phyloP scores from a whole-genome alignment of 1,140 invertebrate genomes.

The Episyrphus balteatus region DNA sequence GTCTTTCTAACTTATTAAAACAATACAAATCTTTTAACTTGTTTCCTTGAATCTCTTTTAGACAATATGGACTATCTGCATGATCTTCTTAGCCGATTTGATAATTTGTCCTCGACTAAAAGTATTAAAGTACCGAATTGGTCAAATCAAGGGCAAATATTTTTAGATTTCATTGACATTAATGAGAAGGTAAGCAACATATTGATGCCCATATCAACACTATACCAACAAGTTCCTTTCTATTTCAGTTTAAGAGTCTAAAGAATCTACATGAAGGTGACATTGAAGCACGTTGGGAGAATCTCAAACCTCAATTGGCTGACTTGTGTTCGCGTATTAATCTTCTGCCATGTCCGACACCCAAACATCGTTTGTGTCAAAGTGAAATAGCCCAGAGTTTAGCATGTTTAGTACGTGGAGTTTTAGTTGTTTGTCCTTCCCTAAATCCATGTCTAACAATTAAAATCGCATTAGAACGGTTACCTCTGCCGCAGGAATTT shows the following conservation, averaged over 20 bases:
- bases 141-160: slow-evolving; percentile 49
- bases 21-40: background rate
- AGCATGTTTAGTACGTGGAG: slow-evolving; percentile 23
- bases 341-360: slow-evolving; percentile 47
- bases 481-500: slow-evolving; percentile 36
- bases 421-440: slow-evolving; percentile 23
- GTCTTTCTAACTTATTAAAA: background rate
- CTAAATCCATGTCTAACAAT: slow-evolving; percentile 23
- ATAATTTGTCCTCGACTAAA: slow-evolving; percentile 15
- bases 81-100: slow-evolving; percentile 40
- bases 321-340: slow-evolving; percentile 50
- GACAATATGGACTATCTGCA: slow-evolving; percentile 55
- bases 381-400: slow-evolving; percentile 29
- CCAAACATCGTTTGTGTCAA: slow-evolving; percentile 49
- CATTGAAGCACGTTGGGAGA: slow-evolving; percentile 48
- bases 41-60: slow-evolving; percentile 29
- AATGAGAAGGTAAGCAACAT: slow-evolving; percentile 32
- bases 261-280: slow-evolving; percentile 26
- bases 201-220: background rate
- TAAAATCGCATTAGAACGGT: slow-evolving; percentile 23
- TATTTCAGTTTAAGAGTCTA: slow-evolving; percentile 26
- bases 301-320: slow-evolving; percentile 48
- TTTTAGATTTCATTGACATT: slow-evolving; percentile 56
- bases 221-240: background rate
- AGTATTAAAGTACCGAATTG: slow-evolving; percentile 34